Evolutionary conservation across 2,888 invertebrate species (phyloP).

Genomic region (Ectemnius continuus): DNA sequence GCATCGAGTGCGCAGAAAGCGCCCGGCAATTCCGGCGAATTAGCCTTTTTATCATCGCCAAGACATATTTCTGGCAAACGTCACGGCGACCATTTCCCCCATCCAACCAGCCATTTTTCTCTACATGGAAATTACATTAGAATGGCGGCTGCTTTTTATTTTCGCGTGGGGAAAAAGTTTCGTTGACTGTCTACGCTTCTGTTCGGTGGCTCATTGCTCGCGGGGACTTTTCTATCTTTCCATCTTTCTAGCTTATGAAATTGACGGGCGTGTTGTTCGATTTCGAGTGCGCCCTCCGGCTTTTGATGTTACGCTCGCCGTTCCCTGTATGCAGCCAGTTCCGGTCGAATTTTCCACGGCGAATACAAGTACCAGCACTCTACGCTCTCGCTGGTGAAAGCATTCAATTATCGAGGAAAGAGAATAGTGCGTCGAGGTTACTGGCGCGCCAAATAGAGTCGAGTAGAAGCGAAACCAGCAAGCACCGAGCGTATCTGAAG

Average conservation of each 20-base stretch:
- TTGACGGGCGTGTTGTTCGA: neutral
- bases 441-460: too few species aligned
- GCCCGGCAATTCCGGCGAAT: neutral
- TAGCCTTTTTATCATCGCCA: neutral
- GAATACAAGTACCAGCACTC: neutral
- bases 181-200: neutral
- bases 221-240: neutral
- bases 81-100: neutral
- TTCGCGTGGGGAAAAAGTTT: neutral
- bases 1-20: neutral
- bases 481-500: too few species aligned
- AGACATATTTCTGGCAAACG: neutral
- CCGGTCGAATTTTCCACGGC: neutral
- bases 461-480: too few species aligned
- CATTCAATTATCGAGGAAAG: slow-evolving; percentile 3
- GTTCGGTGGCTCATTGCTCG: neutral
- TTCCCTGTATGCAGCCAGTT: neutral
- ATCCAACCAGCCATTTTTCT: neutral
- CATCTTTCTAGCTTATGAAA: neutral
- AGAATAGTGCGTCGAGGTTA: neutral
- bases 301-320: neutral
- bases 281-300: neutral
- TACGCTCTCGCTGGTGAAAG: neutral
- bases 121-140: neutral
- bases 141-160: neutral